Base-by-base conservation (phyloP, 37 sponge, comb jelly and placozoan genomes). In the Chondrilla cf. caribensis region DNA sequence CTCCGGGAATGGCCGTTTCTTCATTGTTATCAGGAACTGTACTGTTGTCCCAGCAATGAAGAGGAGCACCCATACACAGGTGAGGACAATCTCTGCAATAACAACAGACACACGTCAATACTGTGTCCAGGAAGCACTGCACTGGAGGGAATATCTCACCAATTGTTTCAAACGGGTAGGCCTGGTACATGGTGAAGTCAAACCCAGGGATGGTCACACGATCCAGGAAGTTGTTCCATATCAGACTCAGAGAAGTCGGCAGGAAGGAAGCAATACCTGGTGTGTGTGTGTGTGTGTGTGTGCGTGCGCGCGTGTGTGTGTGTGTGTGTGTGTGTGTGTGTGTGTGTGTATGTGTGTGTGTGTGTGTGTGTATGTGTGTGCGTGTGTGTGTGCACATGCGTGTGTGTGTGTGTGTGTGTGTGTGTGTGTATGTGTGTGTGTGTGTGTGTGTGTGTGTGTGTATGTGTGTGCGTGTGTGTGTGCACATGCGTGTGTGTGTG, bases 341-440 rank as follows among this genome's bases (percentile, higher is more conserved):
- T 79, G 80, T 43, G 79, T 79, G 80, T 79, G 80, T 79, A 59
- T 79, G 80, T 79, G 80, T 79, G 80, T 79, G 80, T 79, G 80
- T 79, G 80, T 79, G 80, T 79, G 80, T 79, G 80, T 79, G 80
- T 79, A 55, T 79, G 80, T 79, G 80, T 79, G 80, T 79, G 80
- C 55, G 80, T 55, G 80, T 55, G 80, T 79, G 80, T 79, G 80
- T 79, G 80, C 55, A 59, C 47, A 59, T 55, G 80, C 55, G 80
- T 55, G 80, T 55, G 80, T 79, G 80, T 79, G 80, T 79, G 80
- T 79, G 80, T 79, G 59, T 79, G 80, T 79, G 80, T 79, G 59
- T 79, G 80, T 79, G 80, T 79, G 80, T 79, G 80, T 79, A 59
- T 79, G 80, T 79, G 80, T 79, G 80, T 79, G 80, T 79, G 80